Evolutionary conservation across 2,888 invertebrate genomes (phyloP).

Genomic region (Coremacera marginata): DNA sequence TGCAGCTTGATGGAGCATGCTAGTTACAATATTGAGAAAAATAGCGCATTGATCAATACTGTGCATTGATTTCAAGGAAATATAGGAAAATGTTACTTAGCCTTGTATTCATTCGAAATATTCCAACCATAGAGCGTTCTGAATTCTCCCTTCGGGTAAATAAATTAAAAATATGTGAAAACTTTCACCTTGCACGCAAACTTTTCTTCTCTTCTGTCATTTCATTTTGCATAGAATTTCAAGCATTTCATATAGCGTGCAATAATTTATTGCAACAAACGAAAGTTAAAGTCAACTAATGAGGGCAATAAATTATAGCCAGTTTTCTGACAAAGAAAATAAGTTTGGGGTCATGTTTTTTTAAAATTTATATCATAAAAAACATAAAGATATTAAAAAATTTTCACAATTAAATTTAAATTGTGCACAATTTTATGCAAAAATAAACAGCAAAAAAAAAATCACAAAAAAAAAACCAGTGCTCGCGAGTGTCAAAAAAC

Average conservation of each 20-base stretch:
- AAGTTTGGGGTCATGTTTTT: no score
- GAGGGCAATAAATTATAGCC: background rate
- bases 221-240: slow-evolving; percentile 22
- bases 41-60: no score
- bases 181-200: no score
- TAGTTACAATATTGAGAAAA: no score
- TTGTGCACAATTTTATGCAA: background rate
- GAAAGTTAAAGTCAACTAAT: slow-evolving; percentile 1
- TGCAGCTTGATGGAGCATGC: no score
- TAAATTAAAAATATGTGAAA: no score
- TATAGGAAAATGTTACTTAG: no score
- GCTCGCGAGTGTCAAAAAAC: background rate
- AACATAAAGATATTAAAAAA: background rate
- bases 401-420: background rate
- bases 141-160: no score
- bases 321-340: background rate
- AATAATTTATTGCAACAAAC: slow-evolving; percentile 23
- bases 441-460: background rate
- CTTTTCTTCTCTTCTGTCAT: background rate
- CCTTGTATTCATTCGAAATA: no score
- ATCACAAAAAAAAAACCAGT: background rate
- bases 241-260: slow-evolving; percentile 9
- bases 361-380: background rate
- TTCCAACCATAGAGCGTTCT: no score
- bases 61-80: no score